phyloP scores from a whole-genome alignment of 2,797 vertebrate species.

The Austrolebias charrua region DNA sequence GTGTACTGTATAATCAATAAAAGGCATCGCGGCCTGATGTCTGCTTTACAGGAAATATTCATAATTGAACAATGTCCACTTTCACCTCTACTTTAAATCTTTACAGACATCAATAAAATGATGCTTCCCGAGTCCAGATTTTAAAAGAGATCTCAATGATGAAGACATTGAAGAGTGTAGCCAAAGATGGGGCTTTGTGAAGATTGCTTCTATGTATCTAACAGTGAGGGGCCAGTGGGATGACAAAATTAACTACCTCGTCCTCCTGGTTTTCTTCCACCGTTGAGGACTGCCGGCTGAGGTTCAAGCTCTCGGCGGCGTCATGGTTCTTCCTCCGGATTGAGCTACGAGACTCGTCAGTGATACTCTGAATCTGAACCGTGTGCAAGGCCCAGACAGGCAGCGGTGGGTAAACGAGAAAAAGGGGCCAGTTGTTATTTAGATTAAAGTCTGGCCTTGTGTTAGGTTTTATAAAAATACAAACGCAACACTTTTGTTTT shows the following conservation, averaged over 20 bases:
- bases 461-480: background rate
- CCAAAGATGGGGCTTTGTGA: conserved; percentile 66
- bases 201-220: conserved; percentile 42
- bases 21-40: too few species aligned
- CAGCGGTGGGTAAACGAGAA: conserved; percentile 60
- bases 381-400: conserved; percentile 45
- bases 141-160: background rate
- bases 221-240: conserved; percentile 31
- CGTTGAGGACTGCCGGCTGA: conserved; percentile 76
- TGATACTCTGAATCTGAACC: conserved; percentile 93
- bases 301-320: conserved; percentile 63
- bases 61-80: background rate
- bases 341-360: conserved; percentile 87
- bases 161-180: conserved; percentile 5
- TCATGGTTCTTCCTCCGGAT: conserved; percentile 87
- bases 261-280: conserved; percentile 80
- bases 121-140: conserved; percentile 10
- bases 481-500: too few species aligned
- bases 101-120: background rate
- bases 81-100: background rate
- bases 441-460: conserved; percentile 15
- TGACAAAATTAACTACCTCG: conserved; percentile 80
- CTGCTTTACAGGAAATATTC: too few species aligned
- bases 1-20: too few species aligned
- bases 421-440: conserved; percentile 66